phyloP scores from a whole-genome alignment of 2,797 vertebrate genomes.

The Nyctibius grandis region DNA sequence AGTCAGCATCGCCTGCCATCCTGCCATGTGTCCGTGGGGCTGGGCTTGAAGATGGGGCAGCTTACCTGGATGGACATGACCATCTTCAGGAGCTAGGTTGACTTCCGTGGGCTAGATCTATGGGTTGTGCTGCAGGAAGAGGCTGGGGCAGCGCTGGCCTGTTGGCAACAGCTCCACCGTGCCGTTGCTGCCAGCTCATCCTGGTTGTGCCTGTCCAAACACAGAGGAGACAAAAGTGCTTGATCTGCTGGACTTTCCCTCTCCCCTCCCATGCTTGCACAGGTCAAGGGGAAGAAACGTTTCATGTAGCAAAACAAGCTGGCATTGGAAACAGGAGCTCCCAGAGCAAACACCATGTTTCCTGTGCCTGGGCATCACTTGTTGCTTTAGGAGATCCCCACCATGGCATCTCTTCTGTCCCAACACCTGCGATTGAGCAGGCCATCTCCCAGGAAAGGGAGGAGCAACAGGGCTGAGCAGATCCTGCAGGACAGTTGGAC shows the following conservation, averaged over 20 bases:
- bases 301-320: background rate
- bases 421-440: background rate
- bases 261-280: background rate
- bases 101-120: background rate
- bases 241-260: background rate
- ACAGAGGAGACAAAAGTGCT: background rate
- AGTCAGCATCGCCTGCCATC: rapidly evolving
- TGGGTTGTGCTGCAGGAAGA: background rate
- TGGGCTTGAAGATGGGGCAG: background rate
- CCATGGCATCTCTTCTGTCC: background rate
- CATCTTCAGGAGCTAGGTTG: background rate
- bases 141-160: background rate
- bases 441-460: background rate
- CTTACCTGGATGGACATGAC: background rate
- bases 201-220: background rate
- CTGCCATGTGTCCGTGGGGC: background rate
- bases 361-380: background rate
- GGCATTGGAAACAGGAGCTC: background rate
- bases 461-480: background rate
- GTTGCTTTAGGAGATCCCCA: background rate
- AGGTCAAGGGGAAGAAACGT: background rate
- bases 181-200: background rate
- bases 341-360: background rate
- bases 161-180: background rate
- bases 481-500: background rate